phyloP scores from a whole-genome alignment of 2,797 vertebrate species.

The Hypotaenidia philippensis region DNA sequence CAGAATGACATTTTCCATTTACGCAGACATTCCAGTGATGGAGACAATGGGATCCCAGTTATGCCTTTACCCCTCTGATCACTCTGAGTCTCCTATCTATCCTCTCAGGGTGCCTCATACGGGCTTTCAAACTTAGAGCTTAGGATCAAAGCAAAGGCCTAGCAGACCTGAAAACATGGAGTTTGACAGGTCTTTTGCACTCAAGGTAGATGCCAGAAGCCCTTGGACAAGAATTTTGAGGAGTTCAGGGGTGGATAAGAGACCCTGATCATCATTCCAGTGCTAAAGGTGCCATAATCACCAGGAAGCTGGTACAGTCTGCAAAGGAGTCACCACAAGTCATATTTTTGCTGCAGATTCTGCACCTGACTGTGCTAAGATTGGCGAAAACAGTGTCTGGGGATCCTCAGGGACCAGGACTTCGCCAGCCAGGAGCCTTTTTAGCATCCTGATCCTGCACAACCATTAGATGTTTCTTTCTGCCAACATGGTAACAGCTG shows the following conservation, averaged over 20 bases:
- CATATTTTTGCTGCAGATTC: background rate
- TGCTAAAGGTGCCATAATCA: background rate
- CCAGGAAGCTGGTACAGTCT: background rate
- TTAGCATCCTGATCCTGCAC: background rate
- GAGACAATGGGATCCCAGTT: background rate
- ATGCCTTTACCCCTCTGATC: background rate
- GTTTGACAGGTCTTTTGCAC: background rate
- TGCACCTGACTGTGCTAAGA: background rate
- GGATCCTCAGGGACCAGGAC: background rate
- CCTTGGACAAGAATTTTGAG: background rate
- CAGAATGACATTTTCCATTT: background rate
- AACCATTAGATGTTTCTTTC: background rate
- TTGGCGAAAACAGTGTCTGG: background rate
- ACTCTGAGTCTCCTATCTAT: background rate
- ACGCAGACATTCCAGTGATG: background rate
- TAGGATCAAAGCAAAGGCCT: background rate
- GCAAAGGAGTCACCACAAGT: background rate
- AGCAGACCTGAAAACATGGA: background rate
- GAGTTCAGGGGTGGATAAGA: background rate
- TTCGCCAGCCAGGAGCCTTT: background rate
- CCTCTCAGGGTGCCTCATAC: background rate
- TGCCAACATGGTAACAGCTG: background rate
- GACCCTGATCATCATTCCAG: background rate
- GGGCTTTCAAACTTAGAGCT: background rate
- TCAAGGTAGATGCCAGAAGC: background rate